phyloP scores from a whole-genome alignment of 2,113 vertebrate genomes.

The Mormoops blainvillei region DNA sequence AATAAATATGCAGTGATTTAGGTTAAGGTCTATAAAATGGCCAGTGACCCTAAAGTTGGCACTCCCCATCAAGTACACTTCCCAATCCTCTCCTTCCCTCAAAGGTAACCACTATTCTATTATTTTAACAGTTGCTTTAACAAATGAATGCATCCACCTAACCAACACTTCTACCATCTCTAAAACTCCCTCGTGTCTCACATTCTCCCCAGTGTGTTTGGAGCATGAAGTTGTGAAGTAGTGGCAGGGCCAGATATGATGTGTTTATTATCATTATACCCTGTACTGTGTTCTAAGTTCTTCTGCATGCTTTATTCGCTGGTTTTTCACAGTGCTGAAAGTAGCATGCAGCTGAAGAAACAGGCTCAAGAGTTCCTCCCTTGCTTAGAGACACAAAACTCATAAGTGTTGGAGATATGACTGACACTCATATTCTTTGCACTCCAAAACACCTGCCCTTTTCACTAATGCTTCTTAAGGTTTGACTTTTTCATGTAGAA shows the following conservation, averaged over 20 bases:
- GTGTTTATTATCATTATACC: background rate
- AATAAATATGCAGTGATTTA: background rate
- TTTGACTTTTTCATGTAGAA: constrained; percentile 2
- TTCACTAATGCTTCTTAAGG: background rate
- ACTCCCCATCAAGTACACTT: background rate
- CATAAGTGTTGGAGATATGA: background rate
- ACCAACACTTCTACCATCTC: background rate
- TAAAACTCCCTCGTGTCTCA: background rate
- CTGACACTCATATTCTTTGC: background rate
- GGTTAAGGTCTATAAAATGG: background rate
- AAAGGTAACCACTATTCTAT: background rate
- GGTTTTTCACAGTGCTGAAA: background rate
- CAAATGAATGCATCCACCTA: background rate
- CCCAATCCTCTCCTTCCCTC: background rate
- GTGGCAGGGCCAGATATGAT: background rate
- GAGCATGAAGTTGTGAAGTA: background rate
- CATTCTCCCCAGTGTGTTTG: background rate
- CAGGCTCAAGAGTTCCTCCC: background rate
- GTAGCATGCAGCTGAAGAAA: background rate
- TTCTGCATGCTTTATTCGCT: background rate
- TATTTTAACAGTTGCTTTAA: background rate
- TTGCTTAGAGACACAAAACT: background rate
- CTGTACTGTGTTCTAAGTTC: background rate
- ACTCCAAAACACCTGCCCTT: background rate
- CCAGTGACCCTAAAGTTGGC: background rate